phyloP scores from a whole-genome alignment of 2,797 vertebrate species.

The Chiropotes sagulatus region DNA sequence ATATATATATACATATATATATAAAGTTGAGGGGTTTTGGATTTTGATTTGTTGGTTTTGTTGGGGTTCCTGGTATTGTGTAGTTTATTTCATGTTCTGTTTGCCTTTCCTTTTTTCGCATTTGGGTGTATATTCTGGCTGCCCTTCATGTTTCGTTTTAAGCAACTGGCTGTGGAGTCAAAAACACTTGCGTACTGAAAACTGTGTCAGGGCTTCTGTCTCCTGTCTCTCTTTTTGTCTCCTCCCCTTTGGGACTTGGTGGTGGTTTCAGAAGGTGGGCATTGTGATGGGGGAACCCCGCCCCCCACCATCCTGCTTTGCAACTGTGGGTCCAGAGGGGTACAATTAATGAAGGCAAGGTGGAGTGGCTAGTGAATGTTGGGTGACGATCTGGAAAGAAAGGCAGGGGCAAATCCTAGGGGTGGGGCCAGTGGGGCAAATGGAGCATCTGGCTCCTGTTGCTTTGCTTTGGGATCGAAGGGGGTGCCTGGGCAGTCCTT shows the following conservation, averaged over 20 bases:
- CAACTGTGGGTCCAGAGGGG: neutral
- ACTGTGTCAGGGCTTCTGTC: constrained; percentile 82
- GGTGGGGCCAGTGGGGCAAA: neutral
- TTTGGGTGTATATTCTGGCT: constrained; percentile 85
- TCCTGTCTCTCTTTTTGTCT: constrained; percentile 76
- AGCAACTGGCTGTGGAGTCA: constrained; percentile 87
- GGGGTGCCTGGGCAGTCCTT: neutral
- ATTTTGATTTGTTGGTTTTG: constrained; percentile 67
- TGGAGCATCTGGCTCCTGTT: neutral
- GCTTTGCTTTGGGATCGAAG: neutral
- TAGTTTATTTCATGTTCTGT: constrained; percentile 71
- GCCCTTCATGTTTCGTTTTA: constrained; percentile 86
- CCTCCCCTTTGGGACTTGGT: neutral
- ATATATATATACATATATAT: constrained; percentile 40
- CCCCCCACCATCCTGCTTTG: neutral
- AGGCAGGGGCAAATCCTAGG: neutral
- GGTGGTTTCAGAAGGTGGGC: neutral
- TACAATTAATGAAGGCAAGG: neutral
- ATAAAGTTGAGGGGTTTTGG: constrained; percentile 79
- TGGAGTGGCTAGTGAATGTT: neutral
- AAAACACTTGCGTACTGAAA: constrained; percentile 88
- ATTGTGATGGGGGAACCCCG: neutral
- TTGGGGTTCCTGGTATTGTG: constrained; percentile 66
- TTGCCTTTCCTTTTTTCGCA: constrained; percentile 77
- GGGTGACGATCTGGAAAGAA: neutral